A percentile compares a stretch with the other conserved stretches of the same genome.
These are phyloP conservation scores for Tigriopus californicus DNA, from an alignment of 2,888 invertebrate species.

Conservation along the genomic window DNA sequence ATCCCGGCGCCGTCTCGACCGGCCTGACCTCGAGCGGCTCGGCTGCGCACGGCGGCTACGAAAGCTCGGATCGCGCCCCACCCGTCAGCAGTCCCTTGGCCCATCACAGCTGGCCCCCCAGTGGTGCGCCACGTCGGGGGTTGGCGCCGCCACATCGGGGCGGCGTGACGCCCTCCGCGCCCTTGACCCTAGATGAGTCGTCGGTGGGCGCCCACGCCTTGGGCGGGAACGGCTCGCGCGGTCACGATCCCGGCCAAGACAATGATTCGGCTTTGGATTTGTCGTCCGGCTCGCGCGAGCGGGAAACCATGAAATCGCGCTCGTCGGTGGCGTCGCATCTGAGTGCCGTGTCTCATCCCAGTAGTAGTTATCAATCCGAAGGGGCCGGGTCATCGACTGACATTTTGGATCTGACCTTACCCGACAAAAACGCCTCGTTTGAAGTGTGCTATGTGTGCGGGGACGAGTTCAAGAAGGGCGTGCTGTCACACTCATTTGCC, in stretches of 20 bases:
- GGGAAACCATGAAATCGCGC: constrained; percentile 17
- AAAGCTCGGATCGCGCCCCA: constrained; percentile 24
- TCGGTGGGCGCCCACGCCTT: too few relatives aligned
- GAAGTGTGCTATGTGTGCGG: constrained; percentile 72
- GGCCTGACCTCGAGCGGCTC: too few relatives aligned
- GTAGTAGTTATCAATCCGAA: background rate
- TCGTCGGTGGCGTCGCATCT: constrained; percentile 17
- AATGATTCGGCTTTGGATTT: constrained; percentile 30
- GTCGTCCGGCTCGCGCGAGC: constrained; percentile 28
- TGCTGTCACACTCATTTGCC: constrained; percentile 47
- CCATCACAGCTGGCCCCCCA: background rate
- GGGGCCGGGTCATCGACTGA: constrained; percentile 34
- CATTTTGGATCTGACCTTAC: constrained; percentile 73
- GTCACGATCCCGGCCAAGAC: background rate
- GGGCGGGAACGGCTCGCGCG: too few relatives aligned
- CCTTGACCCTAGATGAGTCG: background rate
- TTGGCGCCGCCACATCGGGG: background rate
- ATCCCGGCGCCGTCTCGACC: too few relatives aligned
- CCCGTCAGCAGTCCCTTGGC: background rate
- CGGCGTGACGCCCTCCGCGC: background rate
- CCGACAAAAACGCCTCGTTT: constrained; percentile 71
- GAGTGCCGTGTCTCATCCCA: background rate
- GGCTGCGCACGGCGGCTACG: too few relatives aligned
- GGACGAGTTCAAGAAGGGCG: constrained; percentile 63
- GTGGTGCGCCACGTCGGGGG: background rate